phyloP scores from a whole-genome alignment of 2,113 vertebrate species.

The Aegypius monachus region DNA sequence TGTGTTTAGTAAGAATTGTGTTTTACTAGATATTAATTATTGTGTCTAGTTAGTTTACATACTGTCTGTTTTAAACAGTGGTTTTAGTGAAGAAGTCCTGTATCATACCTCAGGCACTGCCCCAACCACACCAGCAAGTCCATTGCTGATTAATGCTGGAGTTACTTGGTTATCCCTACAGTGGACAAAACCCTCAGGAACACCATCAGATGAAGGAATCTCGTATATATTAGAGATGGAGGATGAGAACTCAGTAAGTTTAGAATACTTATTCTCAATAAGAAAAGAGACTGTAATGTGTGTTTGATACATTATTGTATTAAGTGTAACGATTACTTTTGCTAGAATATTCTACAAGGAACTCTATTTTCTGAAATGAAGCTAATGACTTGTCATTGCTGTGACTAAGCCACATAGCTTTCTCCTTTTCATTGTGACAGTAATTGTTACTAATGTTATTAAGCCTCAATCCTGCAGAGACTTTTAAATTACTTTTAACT shows the following conservation, averaged over 20 bases:
- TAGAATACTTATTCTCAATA: constrained; percentile 44
- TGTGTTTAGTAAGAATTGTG: neutral
- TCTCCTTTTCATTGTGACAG: neutral
- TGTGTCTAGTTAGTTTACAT: constrained; percentile 46
- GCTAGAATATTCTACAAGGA: neutral
- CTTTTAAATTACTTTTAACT: neutral
- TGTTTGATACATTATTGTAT: neutral
- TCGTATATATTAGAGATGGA: constrained; percentile 97
- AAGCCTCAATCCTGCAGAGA: neutral
- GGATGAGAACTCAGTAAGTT: constrained; percentile 92
- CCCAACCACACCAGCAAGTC: constrained; percentile 88
- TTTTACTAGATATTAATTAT: neutral
- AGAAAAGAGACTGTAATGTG: neutral
- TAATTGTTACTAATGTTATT: neutral
- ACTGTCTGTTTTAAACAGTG: constrained; percentile 78
- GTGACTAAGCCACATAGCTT: neutral
- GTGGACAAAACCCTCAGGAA: constrained; percentile 91
- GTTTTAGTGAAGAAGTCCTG: constrained; percentile 93
- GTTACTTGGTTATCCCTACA: constrained; percentile 90
- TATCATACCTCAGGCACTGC: constrained; percentile 97
- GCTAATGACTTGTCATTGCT: neutral
- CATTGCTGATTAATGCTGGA: constrained; percentile 85
- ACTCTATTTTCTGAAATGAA: neutral
- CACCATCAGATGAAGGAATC: constrained; percentile 93
- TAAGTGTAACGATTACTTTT: neutral